These are phyloP conservation scores for Parasteatoda lunata DNA, from an alignment of 2,888 invertebrate species.

Conservation along the genomic window DNA sequence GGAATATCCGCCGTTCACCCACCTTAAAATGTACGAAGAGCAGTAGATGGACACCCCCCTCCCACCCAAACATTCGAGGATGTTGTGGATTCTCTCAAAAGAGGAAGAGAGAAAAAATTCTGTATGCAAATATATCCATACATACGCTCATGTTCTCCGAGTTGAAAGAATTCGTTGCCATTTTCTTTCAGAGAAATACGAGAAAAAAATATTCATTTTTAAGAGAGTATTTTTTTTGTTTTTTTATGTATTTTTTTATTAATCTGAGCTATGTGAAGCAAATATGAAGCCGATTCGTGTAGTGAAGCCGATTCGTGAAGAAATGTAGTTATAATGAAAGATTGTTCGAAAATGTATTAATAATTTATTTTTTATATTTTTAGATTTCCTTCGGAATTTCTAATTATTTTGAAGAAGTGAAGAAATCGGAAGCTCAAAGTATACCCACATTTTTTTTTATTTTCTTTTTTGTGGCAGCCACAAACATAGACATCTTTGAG, in stretches of 20 bases:
- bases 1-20: not conserved
- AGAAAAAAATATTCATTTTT: not conserved
- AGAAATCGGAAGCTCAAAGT: no score
- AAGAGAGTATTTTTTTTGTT: not conserved
- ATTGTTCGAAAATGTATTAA: no score
- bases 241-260: no score
- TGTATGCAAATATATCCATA: slow-evolving; percentile 3
- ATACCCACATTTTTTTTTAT: no score
- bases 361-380: no score
- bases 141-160: not conserved
- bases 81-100: not conserved
- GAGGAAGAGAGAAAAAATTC: slow-evolving; percentile 1
- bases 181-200: not conserved
- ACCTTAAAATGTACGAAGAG: slow-evolving; percentile 6
- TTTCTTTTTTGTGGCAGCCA: no score
- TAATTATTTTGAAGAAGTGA: no score
- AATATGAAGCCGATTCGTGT: not conserved
- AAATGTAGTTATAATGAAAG: not conserved
- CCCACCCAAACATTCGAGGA: not conserved
- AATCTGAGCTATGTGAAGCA: not conserved
- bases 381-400: no score
- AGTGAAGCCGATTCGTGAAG: not conserved
- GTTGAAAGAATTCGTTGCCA: slow-evolving; percentile 1
- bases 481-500: no score
- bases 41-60: not conserved